A percentile compares a stretch with the other conserved stretches of the same genome.
Evolutionary conservation across 2,888 invertebrate genomes (phyloP).

Genomic region (Macrostomum cliftonense): DNA sequence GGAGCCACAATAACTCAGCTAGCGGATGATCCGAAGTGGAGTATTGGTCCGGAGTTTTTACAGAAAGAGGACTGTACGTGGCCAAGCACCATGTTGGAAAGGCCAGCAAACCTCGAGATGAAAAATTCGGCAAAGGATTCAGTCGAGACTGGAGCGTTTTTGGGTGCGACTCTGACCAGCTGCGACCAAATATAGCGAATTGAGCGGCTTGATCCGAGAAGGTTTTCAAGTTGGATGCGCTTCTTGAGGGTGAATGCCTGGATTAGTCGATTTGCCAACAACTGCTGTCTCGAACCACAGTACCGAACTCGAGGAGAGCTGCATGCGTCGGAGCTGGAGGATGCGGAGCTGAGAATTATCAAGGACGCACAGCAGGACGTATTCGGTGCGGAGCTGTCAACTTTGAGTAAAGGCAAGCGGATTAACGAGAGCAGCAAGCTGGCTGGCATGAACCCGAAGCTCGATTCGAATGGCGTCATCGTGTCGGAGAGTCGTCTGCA

Average conservation of each 20-base stretch:
- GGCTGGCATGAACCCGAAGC: too few relatives aligned
- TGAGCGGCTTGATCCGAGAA: not conserved
- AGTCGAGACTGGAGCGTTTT: not conserved
- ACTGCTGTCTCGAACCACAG: not conserved
- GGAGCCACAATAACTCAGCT: slow-evolving; percentile 3
- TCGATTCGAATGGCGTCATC: too few relatives aligned
- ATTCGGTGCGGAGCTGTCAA: slow-evolving; percentile 2
- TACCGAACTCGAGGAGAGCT: not conserved
- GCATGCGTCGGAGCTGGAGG: not conserved
- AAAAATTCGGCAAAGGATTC: not conserved
- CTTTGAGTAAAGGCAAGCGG: too few relatives aligned
- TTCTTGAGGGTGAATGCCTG: slow-evolving; percentile 3
- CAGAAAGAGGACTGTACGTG: not conserved
- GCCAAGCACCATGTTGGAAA: not conserved
- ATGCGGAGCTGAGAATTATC: slow-evolving; percentile 1
- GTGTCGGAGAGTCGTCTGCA: too few relatives aligned
- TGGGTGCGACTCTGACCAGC: not conserved
- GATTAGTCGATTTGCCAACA: slow-evolving; percentile 2
- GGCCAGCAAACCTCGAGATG: not conserved
- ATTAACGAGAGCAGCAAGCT: too few relatives aligned
- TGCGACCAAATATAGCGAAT: not conserved
- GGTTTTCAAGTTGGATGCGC: not conserved
- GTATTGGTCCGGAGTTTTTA: slow-evolving; percentile 6
- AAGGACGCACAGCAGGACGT: slow-evolving; percentile 1
- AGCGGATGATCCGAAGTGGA: slow-evolving; percentile 4